Evolutionary conservation across 2,113 vertebrate species (phyloP).

Genomic region (Etia nguti): DNA sequence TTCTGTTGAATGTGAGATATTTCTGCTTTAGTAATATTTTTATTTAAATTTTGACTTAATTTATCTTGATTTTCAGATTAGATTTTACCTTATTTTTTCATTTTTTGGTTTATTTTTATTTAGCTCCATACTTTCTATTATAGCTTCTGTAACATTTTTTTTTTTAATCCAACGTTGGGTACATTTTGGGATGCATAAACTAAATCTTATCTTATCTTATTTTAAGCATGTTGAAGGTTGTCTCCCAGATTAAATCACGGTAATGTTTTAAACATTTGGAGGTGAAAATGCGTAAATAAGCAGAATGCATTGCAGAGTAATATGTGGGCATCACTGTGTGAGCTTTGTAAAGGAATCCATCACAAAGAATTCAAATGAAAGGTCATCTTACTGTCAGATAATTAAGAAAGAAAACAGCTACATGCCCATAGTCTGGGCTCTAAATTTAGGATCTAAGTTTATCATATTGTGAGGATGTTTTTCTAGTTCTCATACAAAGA

Average conservation of each 20-base stretch:
- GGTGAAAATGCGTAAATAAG: neutral
- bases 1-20: neutral
- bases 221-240: neutral
- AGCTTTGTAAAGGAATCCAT: neutral
- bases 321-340: neutral
- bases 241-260: no score
- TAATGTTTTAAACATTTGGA: no score
- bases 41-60: neutral
- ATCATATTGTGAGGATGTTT: neutral
- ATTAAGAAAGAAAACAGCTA: neutral
- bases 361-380: neutral
- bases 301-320: neutral
- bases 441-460: neutral
- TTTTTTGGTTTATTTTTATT: neutral
- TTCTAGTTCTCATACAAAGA: neutral
- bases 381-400: neutral
- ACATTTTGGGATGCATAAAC: neutral
- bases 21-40: neutral
- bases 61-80: neutral
- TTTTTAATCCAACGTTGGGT: neutral
- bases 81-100: neutral
- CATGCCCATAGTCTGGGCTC: neutral
- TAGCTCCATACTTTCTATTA: neutral
- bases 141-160: neutral
- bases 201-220: fast-evolving